Base-by-base conservation (phyloP, 2,113 vertebrate species). In the Oenanthe melanoleuca region DNA sequence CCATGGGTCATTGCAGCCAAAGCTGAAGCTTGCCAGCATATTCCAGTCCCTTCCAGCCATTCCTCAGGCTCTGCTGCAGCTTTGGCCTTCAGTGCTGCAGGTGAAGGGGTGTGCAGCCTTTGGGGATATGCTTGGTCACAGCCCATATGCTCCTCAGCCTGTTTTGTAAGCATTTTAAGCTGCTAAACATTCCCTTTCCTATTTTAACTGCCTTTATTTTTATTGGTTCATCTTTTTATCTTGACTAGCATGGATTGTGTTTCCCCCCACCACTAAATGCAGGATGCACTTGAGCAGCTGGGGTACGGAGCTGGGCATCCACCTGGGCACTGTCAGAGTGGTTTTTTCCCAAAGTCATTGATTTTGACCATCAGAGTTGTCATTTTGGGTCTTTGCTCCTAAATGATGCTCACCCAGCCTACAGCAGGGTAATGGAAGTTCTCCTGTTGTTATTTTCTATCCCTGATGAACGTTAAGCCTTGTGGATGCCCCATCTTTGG, bases 271-370 rank as follows among this genome's bases (percentile, higher is more conserved):
- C 29, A 29, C 24, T 0, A 26, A 53, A 66, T 50, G 33, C 67
- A 86, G 40, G 56, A 83, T 65, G 60, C 28, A 52, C 20, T 75
- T 14, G 22, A n/a, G 16, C 66, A 86, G 42, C 47, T 2, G 0
- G 4, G 4, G 8, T 42, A 17, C 14, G 26, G 24, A 86, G 21
- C 17, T 40, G 66, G n/a, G 42, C 49, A 63, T n/a, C 45, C 26
- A 53, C 33, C 40, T 60, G 45, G n/a, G 42, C 5, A 17, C 24
- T 66, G 23, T 16, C 0, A 0, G 20, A 79, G 57, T 6, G 0
- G 1, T 17, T 67, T 14, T 74, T 71, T 40, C 24, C n/a, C 8
- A 1, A 5, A 65, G 55, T 38, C 4, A 6, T 15, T 47, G 15
- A 34, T 65, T 85, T 85, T 60, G 8, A 34, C 24, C 13, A 71